Conservation (phyloP, 2,888 invertebrate species). For the Drosophila percnosoma region DNA sequence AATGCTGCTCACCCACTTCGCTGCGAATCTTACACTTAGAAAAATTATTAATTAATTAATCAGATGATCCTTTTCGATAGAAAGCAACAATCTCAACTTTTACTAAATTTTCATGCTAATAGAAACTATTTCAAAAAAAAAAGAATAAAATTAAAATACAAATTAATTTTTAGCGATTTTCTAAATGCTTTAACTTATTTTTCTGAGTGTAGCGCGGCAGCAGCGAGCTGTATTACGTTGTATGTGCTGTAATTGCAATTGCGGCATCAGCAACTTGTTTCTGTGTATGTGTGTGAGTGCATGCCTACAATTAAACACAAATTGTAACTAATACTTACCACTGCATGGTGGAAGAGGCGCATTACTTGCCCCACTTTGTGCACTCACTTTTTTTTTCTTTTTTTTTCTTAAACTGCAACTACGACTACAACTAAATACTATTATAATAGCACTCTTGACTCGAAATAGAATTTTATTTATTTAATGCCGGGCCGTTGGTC, state of each 20-base stretch:
- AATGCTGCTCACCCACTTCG: conserved; percentile 81
- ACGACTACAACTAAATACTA: conserved; percentile 10
- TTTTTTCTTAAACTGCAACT: not conserved
- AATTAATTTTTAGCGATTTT: not conserved
- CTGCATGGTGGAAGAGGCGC: conserved; percentile 27
- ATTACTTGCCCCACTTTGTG: conserved; percentile 52
- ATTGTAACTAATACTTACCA: conserved; percentile 74
- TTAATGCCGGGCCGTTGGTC: conserved; percentile 63
- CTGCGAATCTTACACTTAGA: conserved; percentile 57
- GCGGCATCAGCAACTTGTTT: conserved; percentile 18
- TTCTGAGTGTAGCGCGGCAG: conserved; percentile 6
- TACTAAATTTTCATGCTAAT: not conserved
- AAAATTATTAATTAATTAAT: not conserved
- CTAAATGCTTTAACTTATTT: not conserved
- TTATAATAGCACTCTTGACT: conserved; percentile 15
- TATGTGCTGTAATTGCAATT: conserved; percentile 31
- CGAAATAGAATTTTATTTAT: conserved; percentile 57
- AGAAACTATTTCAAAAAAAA: not conserved
- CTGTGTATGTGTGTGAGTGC: conserved; percentile 9
- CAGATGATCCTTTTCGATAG: not conserved
- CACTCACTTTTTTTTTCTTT: conserved; percentile 26
- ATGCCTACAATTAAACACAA: conserved; percentile 78
- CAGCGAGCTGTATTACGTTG: conserved; percentile 39
- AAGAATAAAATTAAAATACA: not conserved
- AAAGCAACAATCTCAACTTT: not conserved